Evolutionary conservation across 1,140 invertebrate species (phyloP).

Genomic region (Drosophila ohnishii): DNA sequence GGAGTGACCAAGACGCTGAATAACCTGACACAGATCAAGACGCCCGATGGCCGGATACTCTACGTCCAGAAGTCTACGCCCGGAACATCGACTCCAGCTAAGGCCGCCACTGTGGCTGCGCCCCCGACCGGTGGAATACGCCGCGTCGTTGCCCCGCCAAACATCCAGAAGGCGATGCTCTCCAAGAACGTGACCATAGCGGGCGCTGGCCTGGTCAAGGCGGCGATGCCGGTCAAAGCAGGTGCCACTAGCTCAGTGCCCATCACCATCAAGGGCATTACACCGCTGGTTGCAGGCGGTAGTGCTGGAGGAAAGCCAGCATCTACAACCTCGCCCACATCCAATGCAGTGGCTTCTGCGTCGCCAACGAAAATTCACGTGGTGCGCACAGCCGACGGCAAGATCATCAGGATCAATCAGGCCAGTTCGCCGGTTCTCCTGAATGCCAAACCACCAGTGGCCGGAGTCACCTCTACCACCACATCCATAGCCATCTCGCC

Average conservation of each 20-base stretch:
- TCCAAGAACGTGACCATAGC: constrained; percentile 48
- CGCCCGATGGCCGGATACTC: constrained; percentile 57
- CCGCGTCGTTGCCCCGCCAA: constrained; percentile 24
- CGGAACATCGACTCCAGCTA: constrained; percentile 8
- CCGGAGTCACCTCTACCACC: neutral
- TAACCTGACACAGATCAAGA: constrained; percentile 63
- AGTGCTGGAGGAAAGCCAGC: constrained; percentile 6
- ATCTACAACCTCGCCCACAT: neutral
- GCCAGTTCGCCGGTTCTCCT: constrained; percentile 44
- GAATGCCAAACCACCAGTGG: constrained; percentile 41
- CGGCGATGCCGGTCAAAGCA: constrained; percentile 12
- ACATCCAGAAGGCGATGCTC: constrained; percentile 56
- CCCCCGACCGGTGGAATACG: constrained; percentile 22
- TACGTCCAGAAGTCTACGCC: constrained; percentile 52
- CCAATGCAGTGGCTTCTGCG: neutral
- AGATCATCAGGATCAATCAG: constrained; percentile 63
- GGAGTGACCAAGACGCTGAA: constrained; percentile 26
- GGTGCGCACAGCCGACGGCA: constrained; percentile 69
- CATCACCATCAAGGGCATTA: constrained; percentile 54
- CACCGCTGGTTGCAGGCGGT: constrained; percentile 22
- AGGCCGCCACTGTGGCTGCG: constrained; percentile 7
- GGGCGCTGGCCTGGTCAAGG: constrained; percentile 54
- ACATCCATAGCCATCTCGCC: constrained; percentile 17
- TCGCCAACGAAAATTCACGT: constrained; percentile 55
- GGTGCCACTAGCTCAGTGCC: constrained; percentile 3